Evolutionary conservation across 2,113 vertebrate species (phyloP), one percentile per base, ranked within the genome.

Genomic region (Elephantulus edwardii): DNA sequence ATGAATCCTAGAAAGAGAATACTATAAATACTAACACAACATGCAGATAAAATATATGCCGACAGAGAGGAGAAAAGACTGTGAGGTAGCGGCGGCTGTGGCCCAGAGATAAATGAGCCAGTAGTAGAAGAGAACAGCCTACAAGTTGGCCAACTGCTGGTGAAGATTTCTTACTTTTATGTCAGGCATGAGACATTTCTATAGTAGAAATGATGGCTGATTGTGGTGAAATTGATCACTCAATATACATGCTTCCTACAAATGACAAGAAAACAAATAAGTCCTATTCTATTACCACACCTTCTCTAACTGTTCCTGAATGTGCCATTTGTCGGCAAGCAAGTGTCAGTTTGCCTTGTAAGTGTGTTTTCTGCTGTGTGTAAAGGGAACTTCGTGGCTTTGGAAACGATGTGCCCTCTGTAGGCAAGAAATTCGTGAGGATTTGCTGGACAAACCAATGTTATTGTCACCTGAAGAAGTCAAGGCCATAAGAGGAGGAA

Each of bases 351-450:
- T 98, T 99, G 86, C 99, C 99, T 5, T 99, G 99, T 97, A 98
- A 98, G 94, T 99, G 99, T n/a, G 98, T 99, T 79, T 99, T 99
- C 97, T 99, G 99, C 97, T 99, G 9, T 99, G 99, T 79, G 99
- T 99, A 83, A 99, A 99, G 96, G 99, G 99, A 58, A 99, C 99
- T 50, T 99, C 99, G 33, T 99, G 99, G 99, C 98, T 99, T 94
- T 99, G 99, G 96, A 99, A 99, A 56, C 98, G 99, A 28, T 99
- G 99, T 87, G 99, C 99, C 0, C 98, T 99, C 20, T 99, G 99
- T 96, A 97, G 99, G 72, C 98, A 99, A 96, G 99, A 99, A 97
- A 98, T 99, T 94, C 99, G 99, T 0, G 99, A 99, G 96, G 99
- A 99, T 97, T 99, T 99, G 94, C 98, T 99, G 86, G 99, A 99